phyloP scores from a whole-genome alignment of 2,888 invertebrate genomes.

The Drosophila flavopinicola region DNA sequence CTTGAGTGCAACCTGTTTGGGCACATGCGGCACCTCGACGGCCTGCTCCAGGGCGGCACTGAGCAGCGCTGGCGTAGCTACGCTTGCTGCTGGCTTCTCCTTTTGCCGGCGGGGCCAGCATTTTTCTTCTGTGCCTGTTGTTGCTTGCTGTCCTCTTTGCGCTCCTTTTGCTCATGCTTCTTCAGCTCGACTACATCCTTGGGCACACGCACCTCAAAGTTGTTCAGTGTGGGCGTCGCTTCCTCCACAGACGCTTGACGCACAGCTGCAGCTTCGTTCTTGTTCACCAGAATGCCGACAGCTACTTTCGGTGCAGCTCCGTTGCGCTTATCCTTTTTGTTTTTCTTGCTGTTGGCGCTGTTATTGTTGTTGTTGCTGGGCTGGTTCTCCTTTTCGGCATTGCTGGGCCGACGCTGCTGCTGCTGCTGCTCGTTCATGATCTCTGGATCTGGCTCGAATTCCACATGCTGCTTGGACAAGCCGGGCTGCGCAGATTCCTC shows the following conservation, averaged over 20 bases:
- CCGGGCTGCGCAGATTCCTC: constrained; percentile 70
- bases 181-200: constrained; percentile 89
- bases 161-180: constrained; percentile 74
- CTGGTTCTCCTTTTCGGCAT: constrained; percentile 78
- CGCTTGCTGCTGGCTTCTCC: constrained; percentile 49
- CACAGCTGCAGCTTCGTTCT: constrained; percentile 76
- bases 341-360: constrained; percentile 47
- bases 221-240: constrained; percentile 85
- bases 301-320: constrained; percentile 58
- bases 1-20: constrained; percentile 71
- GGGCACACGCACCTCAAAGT: constrained; percentile 91
- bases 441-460: constrained; percentile 83
- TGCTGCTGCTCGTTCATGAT: constrained; percentile 62
- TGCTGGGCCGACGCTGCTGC: constrained; percentile 62
- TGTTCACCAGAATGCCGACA: constrained; percentile 83
- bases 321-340: constrained; percentile 80
- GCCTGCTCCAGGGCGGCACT: constrained; percentile 49
- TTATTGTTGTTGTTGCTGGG: constrained; percentile 32
- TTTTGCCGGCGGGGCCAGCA: constrained; percentile 54
- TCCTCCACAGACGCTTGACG: constrained; percentile 78
- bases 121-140: constrained; percentile 63
- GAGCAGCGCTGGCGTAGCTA: constrained; percentile 16
- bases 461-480: constrained; percentile 81
- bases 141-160: constrained; percentile 65
- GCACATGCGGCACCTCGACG: constrained; percentile 60